phyloP scores from a whole-genome alignment of 2,797 vertebrate species.

The Kryptolebias ocellatus region DNA sequence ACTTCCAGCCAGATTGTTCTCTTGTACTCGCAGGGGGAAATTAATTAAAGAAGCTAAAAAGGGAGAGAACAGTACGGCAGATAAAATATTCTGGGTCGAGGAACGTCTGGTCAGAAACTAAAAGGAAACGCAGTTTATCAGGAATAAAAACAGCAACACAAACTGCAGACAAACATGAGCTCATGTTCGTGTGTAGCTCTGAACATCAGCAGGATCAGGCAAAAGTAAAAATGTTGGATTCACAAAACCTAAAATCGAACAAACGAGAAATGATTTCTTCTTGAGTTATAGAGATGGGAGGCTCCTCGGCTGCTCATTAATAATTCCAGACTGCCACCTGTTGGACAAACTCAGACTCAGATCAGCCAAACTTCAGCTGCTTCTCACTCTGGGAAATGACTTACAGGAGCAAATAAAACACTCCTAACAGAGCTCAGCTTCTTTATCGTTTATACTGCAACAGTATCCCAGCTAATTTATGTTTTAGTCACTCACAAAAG shows the following conservation, averaged over 20 bases:
- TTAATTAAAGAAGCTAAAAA: too few relatives aligned
- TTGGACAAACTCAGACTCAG: constrained; percentile 72
- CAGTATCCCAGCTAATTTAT: too few relatives aligned
- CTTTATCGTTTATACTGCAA: too few relatives aligned
- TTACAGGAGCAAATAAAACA: neutral
- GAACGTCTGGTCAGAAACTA: too few relatives aligned
- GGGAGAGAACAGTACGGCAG: too few relatives aligned
- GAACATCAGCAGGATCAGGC: neutral
- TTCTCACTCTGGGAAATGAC: neutral
- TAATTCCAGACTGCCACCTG: constrained; percentile 83
- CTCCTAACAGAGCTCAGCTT: too few relatives aligned
- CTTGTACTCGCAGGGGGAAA: too few relatives aligned
- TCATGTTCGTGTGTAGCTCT: neutral
- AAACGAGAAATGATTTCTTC: constrained; percentile 3
- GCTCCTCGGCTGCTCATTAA: constrained; percentile 36
- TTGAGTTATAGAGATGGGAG: neutral
- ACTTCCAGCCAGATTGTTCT: too few relatives aligned
- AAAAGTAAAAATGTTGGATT: neutral
- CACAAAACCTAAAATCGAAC: neutral
- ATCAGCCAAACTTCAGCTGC: constrained; percentile 14
- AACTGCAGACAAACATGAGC: neutral
- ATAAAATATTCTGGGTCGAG: too few relatives aligned
- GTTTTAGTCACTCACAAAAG: too few relatives aligned
- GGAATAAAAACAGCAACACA: too few relatives aligned
- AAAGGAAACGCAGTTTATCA: too few relatives aligned